Conservation (phyloP, 2,888 invertebrate genomes). For the Lasiommata megera region DNA sequence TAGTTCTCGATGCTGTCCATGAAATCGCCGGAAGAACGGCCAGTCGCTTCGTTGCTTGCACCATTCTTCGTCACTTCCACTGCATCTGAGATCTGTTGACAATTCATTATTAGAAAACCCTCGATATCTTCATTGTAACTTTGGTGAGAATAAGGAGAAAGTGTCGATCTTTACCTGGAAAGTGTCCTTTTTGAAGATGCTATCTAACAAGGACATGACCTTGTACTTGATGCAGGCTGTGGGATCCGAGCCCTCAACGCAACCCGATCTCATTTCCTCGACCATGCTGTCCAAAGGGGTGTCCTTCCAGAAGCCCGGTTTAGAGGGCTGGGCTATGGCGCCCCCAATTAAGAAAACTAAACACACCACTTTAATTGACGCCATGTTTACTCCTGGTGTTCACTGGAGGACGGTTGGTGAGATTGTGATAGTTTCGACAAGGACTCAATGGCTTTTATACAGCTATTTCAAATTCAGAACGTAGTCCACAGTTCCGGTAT, state of each 20-base stretch:
- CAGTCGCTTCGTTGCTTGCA: constrained; percentile 82
- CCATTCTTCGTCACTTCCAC: constrained; percentile 89
- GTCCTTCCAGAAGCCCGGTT: constrained; percentile 86
- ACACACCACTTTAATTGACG: constrained; percentile 74
- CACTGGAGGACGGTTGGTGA: constrained; percentile 65
- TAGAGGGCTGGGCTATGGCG: constrained; percentile 82
- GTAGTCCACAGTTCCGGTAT: constrained; percentile 72
- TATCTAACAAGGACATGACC: constrained; percentile 89
- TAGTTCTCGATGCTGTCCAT: constrained; percentile 87
- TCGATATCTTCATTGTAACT: background rate
- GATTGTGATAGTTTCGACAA: constrained; percentile 75
- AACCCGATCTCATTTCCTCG: constrained; percentile 88
- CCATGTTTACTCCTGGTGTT: constrained; percentile 65
- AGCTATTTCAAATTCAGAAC: constrained; percentile 80
- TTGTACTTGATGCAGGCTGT: constrained; percentile 92
- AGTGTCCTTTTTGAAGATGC: constrained; percentile 88
- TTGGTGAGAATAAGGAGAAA: constrained; percentile 21
- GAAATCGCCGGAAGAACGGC: constrained; percentile 82
- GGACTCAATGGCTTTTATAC: constrained; percentile 77
- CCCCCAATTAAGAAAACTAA: constrained; percentile 79
- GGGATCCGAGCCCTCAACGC: constrained; percentile 87
- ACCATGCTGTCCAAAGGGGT: constrained; percentile 87
- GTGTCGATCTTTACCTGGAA: constrained; percentile 83
- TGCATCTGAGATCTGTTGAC: constrained; percentile 84
- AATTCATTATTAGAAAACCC: constrained; percentile 5